Evolutionary conservation across 2,797 vertebrate genomes (phyloP).

Genomic region (Melanotaenia nigrans): DNA sequence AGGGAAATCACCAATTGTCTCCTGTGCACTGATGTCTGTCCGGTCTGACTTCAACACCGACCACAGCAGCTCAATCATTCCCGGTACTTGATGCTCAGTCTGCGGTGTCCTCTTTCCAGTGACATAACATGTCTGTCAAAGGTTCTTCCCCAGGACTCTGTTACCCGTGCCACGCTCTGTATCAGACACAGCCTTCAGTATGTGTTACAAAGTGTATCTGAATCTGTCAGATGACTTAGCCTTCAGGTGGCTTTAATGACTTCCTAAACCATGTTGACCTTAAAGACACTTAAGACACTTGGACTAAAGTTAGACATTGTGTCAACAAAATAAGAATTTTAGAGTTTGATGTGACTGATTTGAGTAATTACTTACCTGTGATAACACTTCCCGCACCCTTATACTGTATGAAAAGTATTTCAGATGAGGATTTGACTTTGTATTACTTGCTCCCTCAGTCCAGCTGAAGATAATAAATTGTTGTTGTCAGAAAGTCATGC

Average conservation of each 20-base stretch:
- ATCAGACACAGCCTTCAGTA: conserved; percentile 23
- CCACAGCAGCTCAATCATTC: conserved; percentile 37
- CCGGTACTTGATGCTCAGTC: conserved; percentile 41
- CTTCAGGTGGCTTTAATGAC: conserved; percentile 3
- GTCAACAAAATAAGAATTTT: not conserved
- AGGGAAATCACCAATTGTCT: not conserved
- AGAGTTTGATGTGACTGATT: not conserved
- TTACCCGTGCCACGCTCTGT: conserved; percentile 54
- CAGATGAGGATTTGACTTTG: not conserved
- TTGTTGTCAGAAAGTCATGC: not conserved
- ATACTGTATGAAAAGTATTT: not conserved
- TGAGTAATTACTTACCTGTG: not conserved
- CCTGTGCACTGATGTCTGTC: conserved; percentile 16
- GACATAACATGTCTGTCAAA: conserved; percentile 52
- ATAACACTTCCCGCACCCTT: not conserved
- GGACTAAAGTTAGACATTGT: not conserved
- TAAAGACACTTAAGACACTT: not conserved
- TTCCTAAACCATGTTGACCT: not conserved
- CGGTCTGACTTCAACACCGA: conserved; percentile 34
- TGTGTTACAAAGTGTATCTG: conserved; percentile 29
- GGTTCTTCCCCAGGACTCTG: conserved; percentile 40
- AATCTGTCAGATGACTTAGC: conserved; percentile 33
- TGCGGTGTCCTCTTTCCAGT: conserved; percentile 51
- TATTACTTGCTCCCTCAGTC: not conserved
- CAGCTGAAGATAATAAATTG: not conserved